Evolutionary conservation across 1,140 invertebrate genomes (phyloP), one percentile per base, ranked within the genome.

Genomic region (Steinernema khuongi): DNA sequence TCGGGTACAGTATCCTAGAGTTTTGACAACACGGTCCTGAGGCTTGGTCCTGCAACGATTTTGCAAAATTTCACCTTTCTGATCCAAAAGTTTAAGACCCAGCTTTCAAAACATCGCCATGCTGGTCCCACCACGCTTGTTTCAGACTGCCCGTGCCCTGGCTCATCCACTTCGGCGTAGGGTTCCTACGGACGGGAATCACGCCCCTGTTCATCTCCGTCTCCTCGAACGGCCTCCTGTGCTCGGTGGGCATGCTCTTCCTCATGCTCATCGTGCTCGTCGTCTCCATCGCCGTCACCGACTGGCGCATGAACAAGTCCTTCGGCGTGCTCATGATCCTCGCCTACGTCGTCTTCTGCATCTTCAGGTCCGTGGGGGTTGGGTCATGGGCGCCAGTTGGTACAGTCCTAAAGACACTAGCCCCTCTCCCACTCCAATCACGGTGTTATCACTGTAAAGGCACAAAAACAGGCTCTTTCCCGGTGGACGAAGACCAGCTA

Each of bases 221-320:
- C 14, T 71, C 74, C 18, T 80, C 75, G 79, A 90, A 91, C 73
- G 95, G 96, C 76, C 94, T 97, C 91, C 91, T 94, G 73, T 97
- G 95, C 89, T 96, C 94, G 84, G 94, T 97, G 85, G 90, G 93
- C 76, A 92, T 97, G 80, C 90, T 97, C 33, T 97, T 98, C 89
- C 68, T 86, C 86, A 98, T 98, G 95, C 90, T 98, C 70, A 82
- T 97, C 71, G 94, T 96, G 86, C 93, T 98, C 79, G 94, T 97
- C 83, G 84, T 93, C 84, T 93, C 92, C 86, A 97, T 97, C 86
- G 94, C 94, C 81, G 91, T 91, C 86, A 96, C 94, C 88, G 91
- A 91, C 85, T 98, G 96, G 96, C 91, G 91, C 87, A 96, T 98
- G 94, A 96, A 94, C 89, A 94, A 90, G 86, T 89, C 92, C 66